Conservation (phyloP, 2,797 vertebrate species). For the Syndactyla subalaris region DNA sequence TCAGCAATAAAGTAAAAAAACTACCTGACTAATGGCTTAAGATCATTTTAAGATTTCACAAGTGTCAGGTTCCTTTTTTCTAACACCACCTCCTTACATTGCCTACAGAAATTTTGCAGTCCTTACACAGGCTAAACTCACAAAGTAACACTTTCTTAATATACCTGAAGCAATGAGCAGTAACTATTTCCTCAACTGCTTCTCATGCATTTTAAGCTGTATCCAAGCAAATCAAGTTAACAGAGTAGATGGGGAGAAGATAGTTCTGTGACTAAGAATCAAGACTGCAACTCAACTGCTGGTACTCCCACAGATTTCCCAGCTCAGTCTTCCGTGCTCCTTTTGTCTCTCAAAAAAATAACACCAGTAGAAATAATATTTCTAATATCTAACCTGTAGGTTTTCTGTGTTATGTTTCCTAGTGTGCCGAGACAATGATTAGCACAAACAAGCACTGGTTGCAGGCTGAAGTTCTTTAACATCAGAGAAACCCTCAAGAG, state of each 20-base stretch:
- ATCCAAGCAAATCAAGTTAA: slow-evolving; percentile 1
- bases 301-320: slow-evolving; percentile 33
- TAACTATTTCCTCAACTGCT: not conserved
- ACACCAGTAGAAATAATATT: not conserved
- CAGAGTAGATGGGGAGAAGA: not conserved
- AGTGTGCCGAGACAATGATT: not conserved
- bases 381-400: not conserved
- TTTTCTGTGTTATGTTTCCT: not conserved
- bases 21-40: not conserved
- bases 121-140: not conserved
- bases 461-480: not conserved
- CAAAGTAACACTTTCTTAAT: not conserved
- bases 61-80: not conserved
- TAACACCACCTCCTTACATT: not conserved
- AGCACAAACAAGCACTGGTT: not conserved
- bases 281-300: slow-evolving; percentile 13
- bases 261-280: not conserved
- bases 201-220: not conserved
- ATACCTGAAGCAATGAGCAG: not conserved
- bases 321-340: not conserved
- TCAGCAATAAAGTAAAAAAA: not conserved
- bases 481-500: not conserved
- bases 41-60: not conserved
- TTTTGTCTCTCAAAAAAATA: not conserved
- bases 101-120: not conserved